phyloP scores from a whole-genome alignment of 2,113 vertebrate genomes.

The Empidonax alnorum region DNA sequence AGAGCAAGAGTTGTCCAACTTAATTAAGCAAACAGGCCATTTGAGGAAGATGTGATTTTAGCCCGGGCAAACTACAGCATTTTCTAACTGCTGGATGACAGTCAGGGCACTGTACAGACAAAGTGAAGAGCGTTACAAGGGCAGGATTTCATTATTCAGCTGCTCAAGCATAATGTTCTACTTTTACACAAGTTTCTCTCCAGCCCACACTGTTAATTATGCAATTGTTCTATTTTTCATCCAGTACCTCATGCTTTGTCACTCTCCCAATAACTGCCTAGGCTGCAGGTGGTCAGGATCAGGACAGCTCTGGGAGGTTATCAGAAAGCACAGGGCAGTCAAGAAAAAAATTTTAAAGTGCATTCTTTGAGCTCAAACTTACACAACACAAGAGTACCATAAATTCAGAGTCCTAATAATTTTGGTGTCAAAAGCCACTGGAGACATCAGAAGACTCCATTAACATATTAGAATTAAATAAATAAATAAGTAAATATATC shows the following conservation, averaged over 20 bases:
- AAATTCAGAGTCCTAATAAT: background rate
- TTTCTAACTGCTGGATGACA: background rate
- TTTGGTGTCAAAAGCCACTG: background rate
- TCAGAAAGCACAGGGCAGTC: background rate
- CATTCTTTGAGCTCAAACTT: background rate
- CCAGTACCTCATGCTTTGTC: background rate
- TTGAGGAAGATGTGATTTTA: background rate
- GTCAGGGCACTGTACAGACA: background rate
- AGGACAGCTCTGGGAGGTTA: background rate
- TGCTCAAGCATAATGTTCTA: background rate
- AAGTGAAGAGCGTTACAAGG: background rate
- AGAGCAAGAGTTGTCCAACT: background rate
- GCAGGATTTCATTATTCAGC: background rate
- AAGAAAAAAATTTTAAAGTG: background rate
- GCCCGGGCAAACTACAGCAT: background rate
- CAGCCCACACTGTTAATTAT: background rate
- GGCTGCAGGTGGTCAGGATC: background rate
- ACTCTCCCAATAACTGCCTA: background rate
- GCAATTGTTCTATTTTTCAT: constrained; percentile 4
- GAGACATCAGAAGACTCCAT: background rate
- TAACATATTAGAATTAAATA: background rate
- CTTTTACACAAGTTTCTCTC: background rate
- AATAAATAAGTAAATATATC: background rate
- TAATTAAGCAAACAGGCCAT: background rate
- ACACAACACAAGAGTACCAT: accelerated